Percentiles rank a stretch among this genome's conserved stretches.
Evolutionary conservation across 2,797 vertebrate species (phyloP).

Genomic region (Melopsittacus undulatus): DNA sequence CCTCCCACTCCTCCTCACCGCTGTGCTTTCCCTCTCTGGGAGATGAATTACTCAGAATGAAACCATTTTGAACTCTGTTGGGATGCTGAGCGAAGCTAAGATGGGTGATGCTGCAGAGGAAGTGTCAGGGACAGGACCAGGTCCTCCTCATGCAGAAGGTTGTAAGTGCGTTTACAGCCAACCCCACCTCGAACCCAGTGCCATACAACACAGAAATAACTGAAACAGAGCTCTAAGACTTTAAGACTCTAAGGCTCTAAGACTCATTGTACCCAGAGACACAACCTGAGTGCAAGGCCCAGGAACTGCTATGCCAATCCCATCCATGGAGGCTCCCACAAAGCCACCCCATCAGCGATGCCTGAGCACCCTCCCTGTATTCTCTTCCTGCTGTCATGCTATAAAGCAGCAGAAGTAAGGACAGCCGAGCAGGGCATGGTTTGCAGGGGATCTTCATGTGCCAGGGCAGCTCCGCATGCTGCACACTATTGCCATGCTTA

Average conservation of each 20-base stretch:
- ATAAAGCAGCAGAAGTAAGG: neutral
- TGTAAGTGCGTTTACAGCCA: neutral
- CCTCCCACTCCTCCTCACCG: neutral
- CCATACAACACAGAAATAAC: neutral
- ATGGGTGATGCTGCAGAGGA: conserved; percentile 59
- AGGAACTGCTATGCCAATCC: rapidly evolving
- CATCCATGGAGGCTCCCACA: neutral
- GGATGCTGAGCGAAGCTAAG: conserved; percentile 52
- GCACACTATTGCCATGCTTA: neutral
- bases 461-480: neutral
- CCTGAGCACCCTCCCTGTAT: rapidly evolving
- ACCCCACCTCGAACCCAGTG: rapidly evolving
- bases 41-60: conserved; percentile 61
- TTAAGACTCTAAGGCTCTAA: too few species aligned
- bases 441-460: rapidly evolving
- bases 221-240: rapidly evolving
- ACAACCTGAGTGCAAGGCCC: neutral
- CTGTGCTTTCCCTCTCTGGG: neutral
- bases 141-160: neutral
- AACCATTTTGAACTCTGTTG: conserved; percentile 48
- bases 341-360: rapidly evolving
- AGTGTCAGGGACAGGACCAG: neutral
- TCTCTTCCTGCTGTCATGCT: neutral
- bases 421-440: neutral
- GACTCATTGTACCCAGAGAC: neutral